These are phyloP conservation scores for Anas bahamensis DNA, from an alignment of 2,797 vertebrate species.

Conservation along the genomic window DNA sequence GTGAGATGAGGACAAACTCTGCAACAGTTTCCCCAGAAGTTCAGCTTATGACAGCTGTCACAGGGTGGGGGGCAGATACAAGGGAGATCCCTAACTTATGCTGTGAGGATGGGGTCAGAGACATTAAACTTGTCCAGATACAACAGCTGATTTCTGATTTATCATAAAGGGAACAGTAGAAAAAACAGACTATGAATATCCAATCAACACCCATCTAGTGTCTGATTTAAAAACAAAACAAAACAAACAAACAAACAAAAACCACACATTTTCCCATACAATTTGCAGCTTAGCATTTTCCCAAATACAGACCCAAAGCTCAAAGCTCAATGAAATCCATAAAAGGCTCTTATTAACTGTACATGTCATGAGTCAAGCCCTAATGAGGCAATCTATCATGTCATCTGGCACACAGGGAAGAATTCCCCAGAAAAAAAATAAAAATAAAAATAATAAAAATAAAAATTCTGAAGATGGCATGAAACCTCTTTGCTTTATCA, in stretches of 20 bases:
- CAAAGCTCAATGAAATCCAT: not conserved
- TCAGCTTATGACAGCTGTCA: accelerated
- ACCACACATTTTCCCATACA: not conserved
- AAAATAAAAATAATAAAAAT: too few relatives aligned
- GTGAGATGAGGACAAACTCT: not conserved
- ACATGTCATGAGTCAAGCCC: not conserved
- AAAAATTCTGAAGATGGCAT: not conserved
- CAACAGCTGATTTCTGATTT: not conserved
- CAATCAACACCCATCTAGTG: not conserved
- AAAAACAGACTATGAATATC: not conserved
- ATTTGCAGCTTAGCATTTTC: not conserved
- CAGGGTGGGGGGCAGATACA: not conserved
- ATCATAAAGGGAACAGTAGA: not conserved
- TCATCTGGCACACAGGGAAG: not conserved
- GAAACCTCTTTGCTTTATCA: not conserved
- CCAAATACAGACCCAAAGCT: not conserved
- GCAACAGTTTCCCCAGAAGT: not conserved
- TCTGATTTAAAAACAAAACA: not conserved
- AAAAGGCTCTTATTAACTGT: not conserved
- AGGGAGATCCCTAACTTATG: not conserved
- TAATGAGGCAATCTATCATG: not conserved
- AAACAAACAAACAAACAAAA: not conserved
- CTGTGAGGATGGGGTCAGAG: accelerated
- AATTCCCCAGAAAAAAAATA: not conserved
- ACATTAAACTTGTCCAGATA: not conserved